These are phyloP conservation scores for Tenodera sinensis DNA, from an alignment of 2,888 invertebrate genomes.

Conservation along the genomic window DNA sequence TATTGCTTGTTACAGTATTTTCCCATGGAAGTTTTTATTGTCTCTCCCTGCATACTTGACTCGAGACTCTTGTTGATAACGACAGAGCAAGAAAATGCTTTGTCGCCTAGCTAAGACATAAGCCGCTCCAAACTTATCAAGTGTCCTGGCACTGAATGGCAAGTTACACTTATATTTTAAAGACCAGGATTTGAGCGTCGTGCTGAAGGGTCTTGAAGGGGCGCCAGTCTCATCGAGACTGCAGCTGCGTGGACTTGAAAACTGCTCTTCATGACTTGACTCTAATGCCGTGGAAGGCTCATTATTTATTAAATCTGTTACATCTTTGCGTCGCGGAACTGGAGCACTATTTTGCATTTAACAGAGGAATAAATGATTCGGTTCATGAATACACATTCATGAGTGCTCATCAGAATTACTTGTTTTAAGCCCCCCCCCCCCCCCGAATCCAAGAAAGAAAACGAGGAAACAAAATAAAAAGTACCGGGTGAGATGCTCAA, in stretches of 20 bases:
- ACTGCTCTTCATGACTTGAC: not conserved
- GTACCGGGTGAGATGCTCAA: too few relatives aligned
- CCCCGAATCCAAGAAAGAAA: too few relatives aligned
- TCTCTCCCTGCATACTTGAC: not conserved
- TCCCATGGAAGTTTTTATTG: not conserved
- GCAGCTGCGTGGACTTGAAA: not conserved
- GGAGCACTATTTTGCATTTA: too few relatives aligned
- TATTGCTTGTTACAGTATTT: not conserved
- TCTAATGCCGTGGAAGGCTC: not conserved
- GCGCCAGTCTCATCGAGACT: not conserved
- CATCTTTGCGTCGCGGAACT: too few relatives aligned
- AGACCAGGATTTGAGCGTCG: not conserved
- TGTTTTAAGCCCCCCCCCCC: too few relatives aligned
- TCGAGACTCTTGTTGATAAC: not conserved
- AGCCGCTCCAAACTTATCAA: not conserved
- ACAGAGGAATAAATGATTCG: too few relatives aligned
- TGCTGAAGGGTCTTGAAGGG: not conserved
- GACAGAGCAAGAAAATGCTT: not conserved
- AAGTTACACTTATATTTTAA: not conserved
- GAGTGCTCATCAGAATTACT: too few relatives aligned
- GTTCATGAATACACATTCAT: too few relatives aligned
- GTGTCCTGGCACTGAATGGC: not conserved
- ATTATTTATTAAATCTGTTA: too few relatives aligned
- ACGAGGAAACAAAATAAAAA: too few relatives aligned
- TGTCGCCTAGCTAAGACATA: not conserved